Base-by-base conservation (phyloP, 2,113 vertebrate species). In the Sorex araneus region DNA sequence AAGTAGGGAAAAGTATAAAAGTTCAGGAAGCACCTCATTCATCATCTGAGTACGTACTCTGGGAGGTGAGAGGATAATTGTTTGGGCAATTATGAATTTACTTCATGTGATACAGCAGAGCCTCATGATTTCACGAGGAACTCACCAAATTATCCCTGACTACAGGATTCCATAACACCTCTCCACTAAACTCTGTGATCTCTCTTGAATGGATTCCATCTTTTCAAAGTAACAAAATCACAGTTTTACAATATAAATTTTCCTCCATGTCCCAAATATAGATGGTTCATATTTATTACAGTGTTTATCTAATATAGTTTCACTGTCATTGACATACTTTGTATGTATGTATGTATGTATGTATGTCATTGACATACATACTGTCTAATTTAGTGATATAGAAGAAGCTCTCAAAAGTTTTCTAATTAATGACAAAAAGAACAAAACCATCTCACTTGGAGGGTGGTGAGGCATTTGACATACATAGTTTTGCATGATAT, bases 151-250 rank as follows among this genome's bases (percentile, higher is more conserved):
- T 19, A 34, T 80, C 34, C 45, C n/a, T 89, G 43, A 6, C 27
- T 21, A 70, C 36, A 36, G 75, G 9, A 60, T 28, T 12, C 34
- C 21, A 54, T 21, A 30, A 43, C 11, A n/a, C 13, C 43, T 21
- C 30, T 47, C 34, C 15, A 34, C 16, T 50, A 50, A 63, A 60
- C 27, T 63, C n/a, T 8, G 57, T 71, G 70, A 4, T n/a, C 9
- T 64, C 85, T 90, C 64, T 81, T 69, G 3, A 91, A 71, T 32
- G 64, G 2, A 81, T 30, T 19, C 16, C 1, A 47, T 2, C 16
- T 64, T 69, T 89, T 25, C 57, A 74, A 54, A 89, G 54, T 77
- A 88, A 73, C 12, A 86, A 79, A 83, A 79, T 75, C 67, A 70
- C 8, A 83, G 4, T 18, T 66, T 15, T 40, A 23, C 36, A 36